Evolutionary conservation across 2,888 invertebrate species (phyloP), one percentile per base, ranked within the genome.

Genomic region (Penaeus monodon): DNA sequence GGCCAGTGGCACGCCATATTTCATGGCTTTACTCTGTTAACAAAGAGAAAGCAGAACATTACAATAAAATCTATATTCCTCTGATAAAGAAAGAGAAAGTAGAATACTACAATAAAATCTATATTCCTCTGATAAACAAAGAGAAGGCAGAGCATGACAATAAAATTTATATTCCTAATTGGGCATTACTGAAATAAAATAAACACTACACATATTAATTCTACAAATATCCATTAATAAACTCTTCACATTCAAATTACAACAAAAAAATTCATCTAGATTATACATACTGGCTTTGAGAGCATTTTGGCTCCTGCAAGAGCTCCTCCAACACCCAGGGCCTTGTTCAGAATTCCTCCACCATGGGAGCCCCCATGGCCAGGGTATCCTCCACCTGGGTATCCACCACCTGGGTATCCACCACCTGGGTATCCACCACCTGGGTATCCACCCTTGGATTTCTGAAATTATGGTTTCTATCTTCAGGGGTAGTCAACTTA

Each of bases 1-100:
- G 27, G 88, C 89, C 76, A 89, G 73, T 10, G 89, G 89, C n/a
- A 84, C 86, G 24, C 88, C 89, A 44, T 89, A 89, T 77, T 89
- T 89, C 88, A 89, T 77, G 12, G 86, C 86, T 64, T 84, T 88
- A 33, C 66, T 76, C 77, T 68, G 77, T 22, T n/a, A n/a, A 38
- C 49, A 64, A 64, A 24, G 38, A 20, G 20, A 63, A 44, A 78
- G 10, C 4, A 49, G 20, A 29, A 1, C 44, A 64, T n/a, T 24
- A 14, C 29, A 33, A 68, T 44, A 79, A 57, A 33, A 73, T 70
- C 22, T 73, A 73, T 12, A 73, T 73, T 22, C 38, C 29, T 73
- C 20, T 73, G 33, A n/a, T n/a, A n/a, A n/a, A n/a, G n/a, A 64
- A 64, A 24, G 38, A 20, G 20, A 63, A 44, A 78, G 10, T 1